Evolutionary conservation across 2,113 vertebrate genomes (phyloP).

Genomic region (Cnemophilus loriae): DNA sequence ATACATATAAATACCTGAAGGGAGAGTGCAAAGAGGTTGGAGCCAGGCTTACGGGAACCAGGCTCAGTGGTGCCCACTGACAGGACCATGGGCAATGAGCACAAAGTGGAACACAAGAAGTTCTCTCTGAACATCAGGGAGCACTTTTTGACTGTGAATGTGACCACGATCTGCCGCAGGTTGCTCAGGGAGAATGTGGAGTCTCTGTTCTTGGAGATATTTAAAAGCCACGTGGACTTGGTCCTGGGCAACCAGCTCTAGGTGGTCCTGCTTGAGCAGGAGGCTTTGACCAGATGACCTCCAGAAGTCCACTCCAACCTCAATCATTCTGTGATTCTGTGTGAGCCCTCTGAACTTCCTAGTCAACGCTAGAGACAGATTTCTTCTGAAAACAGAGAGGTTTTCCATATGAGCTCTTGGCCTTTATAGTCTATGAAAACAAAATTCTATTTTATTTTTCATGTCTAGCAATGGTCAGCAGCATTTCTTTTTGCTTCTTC

Average conservation of each 20-base stretch:
- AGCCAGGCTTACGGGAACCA: neutral
- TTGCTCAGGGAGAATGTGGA: neutral
- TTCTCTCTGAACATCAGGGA: neutral
- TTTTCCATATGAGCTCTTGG: neutral
- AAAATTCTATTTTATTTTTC: neutral
- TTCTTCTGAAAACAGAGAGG: neutral
- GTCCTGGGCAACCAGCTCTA: neutral
- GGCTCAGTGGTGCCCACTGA: neutral
- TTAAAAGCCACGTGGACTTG: neutral
- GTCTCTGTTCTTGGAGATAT: neutral
- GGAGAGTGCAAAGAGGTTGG: neutral
- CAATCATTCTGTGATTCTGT: neutral
- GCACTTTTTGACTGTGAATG: neutral
- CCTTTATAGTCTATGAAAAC: neutral
- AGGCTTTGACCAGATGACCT: neutral
- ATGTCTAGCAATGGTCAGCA: neutral
- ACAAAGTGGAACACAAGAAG: neutral
- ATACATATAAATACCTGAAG: neutral
- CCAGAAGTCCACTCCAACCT: neutral
- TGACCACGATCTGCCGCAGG: neutral
- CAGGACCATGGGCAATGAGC: neutral
- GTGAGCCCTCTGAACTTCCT: neutral
- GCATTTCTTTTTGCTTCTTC: neutral
- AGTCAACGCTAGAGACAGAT: neutral
- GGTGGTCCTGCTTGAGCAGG: neutral